phyloP scores from a whole-genome alignment of 1,140 invertebrate species.

The Pollicipes pollicipes region DNA sequence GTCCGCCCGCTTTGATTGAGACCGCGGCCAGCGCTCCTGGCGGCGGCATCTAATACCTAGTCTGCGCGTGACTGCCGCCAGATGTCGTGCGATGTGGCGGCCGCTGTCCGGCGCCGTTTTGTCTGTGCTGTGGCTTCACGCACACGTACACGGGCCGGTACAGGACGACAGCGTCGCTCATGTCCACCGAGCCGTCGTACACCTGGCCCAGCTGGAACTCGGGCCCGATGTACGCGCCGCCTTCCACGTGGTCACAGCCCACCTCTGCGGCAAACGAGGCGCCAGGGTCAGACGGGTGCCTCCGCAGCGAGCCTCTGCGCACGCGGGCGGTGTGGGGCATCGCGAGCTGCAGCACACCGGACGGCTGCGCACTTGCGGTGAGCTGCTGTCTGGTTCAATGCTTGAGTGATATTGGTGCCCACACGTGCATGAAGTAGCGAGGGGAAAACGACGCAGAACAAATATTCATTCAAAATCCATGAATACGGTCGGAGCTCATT shows the following conservation, averaged over 20 bases:
- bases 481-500: too few species aligned
- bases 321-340: too few species aligned
- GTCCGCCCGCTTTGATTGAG: too few species aligned
- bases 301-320: too few species aligned
- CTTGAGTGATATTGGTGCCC: too few species aligned
- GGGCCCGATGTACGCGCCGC: conserved; percentile 59
- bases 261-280: conserved; percentile 40
- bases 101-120: not conserved
- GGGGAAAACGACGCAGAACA: too few species aligned
- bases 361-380: too few species aligned
- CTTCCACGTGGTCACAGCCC: conserved; percentile 51
- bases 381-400: too few species aligned
- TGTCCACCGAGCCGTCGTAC: conserved; percentile 46
- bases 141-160: conserved; percentile 49
- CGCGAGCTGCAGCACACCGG: too few species aligned
- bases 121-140: conserved; percentile 23
- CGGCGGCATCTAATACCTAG: not conserved
- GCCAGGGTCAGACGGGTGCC: too few species aligned
- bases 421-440: too few species aligned
- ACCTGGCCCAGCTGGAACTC: conserved; percentile 65
- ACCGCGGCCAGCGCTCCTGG: not conserved
- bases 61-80: not conserved
- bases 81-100: not conserved
- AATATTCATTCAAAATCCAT: too few species aligned
- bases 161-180: conserved; percentile 32